phyloP scores from a whole-genome alignment of 2,888 invertebrate species.

The Pecten maximus region DNA sequence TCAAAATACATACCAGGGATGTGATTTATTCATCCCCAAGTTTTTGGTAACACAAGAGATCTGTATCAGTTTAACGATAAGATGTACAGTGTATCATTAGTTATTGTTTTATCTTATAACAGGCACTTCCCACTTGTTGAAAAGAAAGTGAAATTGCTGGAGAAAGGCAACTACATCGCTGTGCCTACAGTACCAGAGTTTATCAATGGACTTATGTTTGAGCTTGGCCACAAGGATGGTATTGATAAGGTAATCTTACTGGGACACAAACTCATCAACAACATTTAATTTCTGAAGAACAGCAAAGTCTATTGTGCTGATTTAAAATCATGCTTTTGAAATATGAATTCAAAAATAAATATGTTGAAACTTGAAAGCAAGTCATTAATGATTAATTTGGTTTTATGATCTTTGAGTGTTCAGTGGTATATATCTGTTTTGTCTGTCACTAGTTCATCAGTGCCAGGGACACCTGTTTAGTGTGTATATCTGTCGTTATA shows the following conservation, averaged over 20 bases:
- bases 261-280: no score
- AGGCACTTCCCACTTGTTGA: constrained; percentile 72
- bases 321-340: not conserved
- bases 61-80: no score
- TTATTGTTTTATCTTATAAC: constrained; percentile 44
- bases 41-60: no score
- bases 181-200: constrained; percentile 67
- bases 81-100: not conserved
- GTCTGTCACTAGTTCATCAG: no score
- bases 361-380: not conserved
- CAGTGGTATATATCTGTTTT: not conserved
- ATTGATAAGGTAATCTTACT: constrained; percentile 62
- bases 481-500: no score
- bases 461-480: no score
- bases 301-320: no score
- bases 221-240: constrained; percentile 62
- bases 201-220: constrained; percentile 62
- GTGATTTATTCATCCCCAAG: no score
- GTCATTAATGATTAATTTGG: not conserved
- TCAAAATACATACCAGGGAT: no score
- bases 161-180: constrained; percentile 63
- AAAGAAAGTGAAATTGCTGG: constrained; percentile 65
- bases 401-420: not conserved
- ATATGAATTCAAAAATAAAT: not conserved
- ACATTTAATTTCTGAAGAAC: no score